Evolutionary conservation across 2,888 invertebrate genomes (phyloP).

Genomic region (Philaethria dido): DNA sequence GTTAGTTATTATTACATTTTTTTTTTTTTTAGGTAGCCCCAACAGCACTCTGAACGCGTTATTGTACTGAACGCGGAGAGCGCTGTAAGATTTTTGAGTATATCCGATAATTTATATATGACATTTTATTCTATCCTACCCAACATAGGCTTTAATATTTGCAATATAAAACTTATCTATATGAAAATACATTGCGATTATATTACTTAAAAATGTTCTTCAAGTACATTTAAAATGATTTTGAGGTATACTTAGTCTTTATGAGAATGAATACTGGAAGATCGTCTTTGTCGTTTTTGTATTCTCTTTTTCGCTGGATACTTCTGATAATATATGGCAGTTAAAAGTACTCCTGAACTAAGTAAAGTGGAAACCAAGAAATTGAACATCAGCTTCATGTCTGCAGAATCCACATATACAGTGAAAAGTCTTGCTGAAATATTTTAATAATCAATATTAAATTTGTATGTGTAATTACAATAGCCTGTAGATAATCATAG

Average conservation of each 20-base stretch:
- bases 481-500: no score
- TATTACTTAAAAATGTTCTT: neutral
- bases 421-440: slow-evolving; percentile 91
- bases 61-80: no score
- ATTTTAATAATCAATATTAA: neutral
- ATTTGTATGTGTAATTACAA: neutral
- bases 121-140: no score
- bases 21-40: no score
- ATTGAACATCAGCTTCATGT: slow-evolving; percentile 88
- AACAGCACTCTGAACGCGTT: no score
- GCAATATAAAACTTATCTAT: no score
- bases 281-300: slow-evolving; percentile 7
- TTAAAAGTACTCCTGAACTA: slow-evolving; percentile 87
- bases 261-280: slow-evolving; percentile 19
- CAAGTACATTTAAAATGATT: neutral
- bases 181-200: no score
- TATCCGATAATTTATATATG: no score
- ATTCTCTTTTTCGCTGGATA: slow-evolving; percentile 39
- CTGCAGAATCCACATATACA: slow-evolving; percentile 90
- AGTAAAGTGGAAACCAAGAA: slow-evolving; percentile 88
- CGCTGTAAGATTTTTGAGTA: no score
- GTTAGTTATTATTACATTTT: no score
- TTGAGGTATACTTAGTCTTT: slow-evolving; percentile 25
- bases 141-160: no score
- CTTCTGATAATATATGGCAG: slow-evolving; percentile 88